Base-by-base conservation (phyloP, 2,113 vertebrate genomes). In the Microtus ochrogaster region DNA sequence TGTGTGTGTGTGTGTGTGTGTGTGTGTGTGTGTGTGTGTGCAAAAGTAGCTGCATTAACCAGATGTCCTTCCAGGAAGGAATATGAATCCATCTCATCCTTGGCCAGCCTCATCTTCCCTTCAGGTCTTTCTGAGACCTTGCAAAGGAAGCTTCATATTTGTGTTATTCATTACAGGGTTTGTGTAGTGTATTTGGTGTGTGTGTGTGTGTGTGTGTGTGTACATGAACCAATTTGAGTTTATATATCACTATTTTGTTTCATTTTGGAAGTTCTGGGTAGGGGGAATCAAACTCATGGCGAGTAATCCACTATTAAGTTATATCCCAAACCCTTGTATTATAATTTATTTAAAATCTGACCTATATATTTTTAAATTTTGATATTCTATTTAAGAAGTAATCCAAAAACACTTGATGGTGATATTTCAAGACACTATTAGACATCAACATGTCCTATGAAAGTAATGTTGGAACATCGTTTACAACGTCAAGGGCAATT, bases 341-440 rank as follows among this genome's bases (percentile, higher is more conserved):
- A 33, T 68, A 10, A 79, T 39, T 74, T 95, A 21, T 90, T 95
- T 74, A 81, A 66, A 76, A 82, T 86, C n/a, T 86, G 66, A 8
- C 52, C 26, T 79, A 4, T 44, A 73, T 30, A 36, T 89, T 36
- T 93, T 86, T 22, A 88, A 36, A 26, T 90, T 93, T 95, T 76
- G 55, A 84, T 74, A 39, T 1, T 24, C 63, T 89, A 39, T 41
- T 87, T 58, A 85, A 76, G 61, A 90, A 93, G 41, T 26, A 7
- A 63, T 47, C 14, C 14, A 44, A 66, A 91, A 88, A 39, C 82
- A 44, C 76, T 61, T 82, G 22, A n/a, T 65, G 79, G 52, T 89
- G 49, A 90, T 47, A 13, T 30, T 30, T 61, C 13, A 74, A 92
- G 36, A 68, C 6, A 17, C 24, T 58, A 88, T 47, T 84, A 61